Base-by-base conservation (phyloP, 2,113 vertebrate genomes). In the Pelvicachromis taeniatus region DNA sequence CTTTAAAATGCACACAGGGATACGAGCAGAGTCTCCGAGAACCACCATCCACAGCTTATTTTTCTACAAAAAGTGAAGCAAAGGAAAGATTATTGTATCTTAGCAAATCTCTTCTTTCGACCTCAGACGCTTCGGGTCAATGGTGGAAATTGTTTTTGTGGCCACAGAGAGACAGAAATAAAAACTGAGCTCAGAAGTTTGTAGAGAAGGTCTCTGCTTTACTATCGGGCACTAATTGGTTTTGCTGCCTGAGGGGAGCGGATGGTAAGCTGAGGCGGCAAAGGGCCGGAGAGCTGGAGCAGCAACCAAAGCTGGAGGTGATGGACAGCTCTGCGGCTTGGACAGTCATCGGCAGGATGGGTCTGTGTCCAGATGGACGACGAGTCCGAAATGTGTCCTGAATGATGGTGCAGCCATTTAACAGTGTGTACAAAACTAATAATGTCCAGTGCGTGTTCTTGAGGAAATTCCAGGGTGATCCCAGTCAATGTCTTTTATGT, bases 151-250 rank as follows among this genome's bases (percentile, higher is more conserved):
- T 85, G 78, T 52, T 87, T 87, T 86, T 53, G 81, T 70, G 48
- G 55, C 59, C 63, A 52, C 55, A 81, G 52, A n/a, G 52, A 48
- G 29, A 73, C 16, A 48, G 21, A 52, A 75, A 75, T 52, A 38
- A 45, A 75, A 85, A 83, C 45, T 6, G 78, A 59, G 65, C 56
- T 45, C 3, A 55, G 78, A 21, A 21, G 61, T 68, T 65, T 63
- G 10, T 13, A 45, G 56, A 78, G 58, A 61, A 33, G 56, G 58
- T 54, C 17, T 73, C 53, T 48, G 61, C 58, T 84, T 79, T 55
- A 63, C 84, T 80, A 42, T 86, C 68, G 11, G 33, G 77, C 52
- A 77, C 81, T 86, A 81, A 86, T 86, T 86, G 78, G 70, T 75
- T 75, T 75, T 59, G 84, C 77, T 81, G 84, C 81, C 84, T 33